Base-by-base conservation (phyloP, 2,888 invertebrate species). In the Caradrina kadenii region DNA sequence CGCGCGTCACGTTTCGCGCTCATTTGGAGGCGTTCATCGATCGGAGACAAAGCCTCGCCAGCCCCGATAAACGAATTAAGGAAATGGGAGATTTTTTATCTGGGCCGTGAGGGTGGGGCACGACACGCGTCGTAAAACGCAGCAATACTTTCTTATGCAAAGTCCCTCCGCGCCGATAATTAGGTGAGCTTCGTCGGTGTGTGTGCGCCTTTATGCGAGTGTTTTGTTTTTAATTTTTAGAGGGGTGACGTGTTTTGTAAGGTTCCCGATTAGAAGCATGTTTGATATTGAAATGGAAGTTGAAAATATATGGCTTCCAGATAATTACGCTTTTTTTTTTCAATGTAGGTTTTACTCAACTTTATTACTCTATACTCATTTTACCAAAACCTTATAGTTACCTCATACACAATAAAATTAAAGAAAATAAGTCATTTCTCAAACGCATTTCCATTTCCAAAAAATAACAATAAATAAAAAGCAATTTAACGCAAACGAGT, bases 31-130 rank as follows among this genome's bases (percentile, higher is more conserved):
- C 93, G 90, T 91, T 91, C 94, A 96, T 95, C 95, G 95, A 96
- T 96, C 95, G 95, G 91, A 95, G 95, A 95, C 95, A 96, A 95
- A 95, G 95, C 94, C 94, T 92, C 92, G 90, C 88, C 92, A 92
- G 91, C 92, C 93, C 94, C 95, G 95, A 96, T 96, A 96, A 96
- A 96, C 95, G 95, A 96, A 96, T 96, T 96, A 96, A 95, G 95
- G 95, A 95, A 95, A 95, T 95, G 94, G 95, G 95, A 95, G 95
- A 96, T 96, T 96, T 96, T 96, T 96, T 96, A 95, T 95, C 95
- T 94, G 94, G 93, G 92, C 92, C 92, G 91, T 79, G 86, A 91
- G 91, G 87, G 80, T 87, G 85, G 84, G 83, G 86, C 83, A 82
- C 86, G 93, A 92, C 94, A 94, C 94, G 95, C 95, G 94, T 94